Conservation (phyloP, 2,797 vertebrate genomes). For the Cyclopterus lumpus region DNA sequence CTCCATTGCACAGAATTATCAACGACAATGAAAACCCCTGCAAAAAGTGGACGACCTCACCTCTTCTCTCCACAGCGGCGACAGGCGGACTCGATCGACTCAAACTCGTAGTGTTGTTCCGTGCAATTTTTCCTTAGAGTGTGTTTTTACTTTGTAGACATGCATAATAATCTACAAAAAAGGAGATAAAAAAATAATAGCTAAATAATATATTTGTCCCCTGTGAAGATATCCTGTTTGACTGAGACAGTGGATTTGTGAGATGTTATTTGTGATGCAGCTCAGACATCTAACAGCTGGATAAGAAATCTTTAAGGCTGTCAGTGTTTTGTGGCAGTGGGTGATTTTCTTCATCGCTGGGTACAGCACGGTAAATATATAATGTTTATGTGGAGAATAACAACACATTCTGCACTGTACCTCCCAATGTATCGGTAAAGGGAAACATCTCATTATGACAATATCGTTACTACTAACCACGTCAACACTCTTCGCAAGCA, state of each 20-base stretch:
- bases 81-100: conserved; percentile 63
- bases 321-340: conserved; percentile 58
- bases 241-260: conserved; percentile 59
- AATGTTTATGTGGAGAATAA: conserved; percentile 71
- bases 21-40: conserved; percentile 65
- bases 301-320: conserved; percentile 57
- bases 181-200: conserved; percentile 60
- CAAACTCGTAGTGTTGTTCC: conserved; percentile 72
- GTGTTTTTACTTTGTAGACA: conserved; percentile 80
- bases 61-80: conserved; percentile 62
- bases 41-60: conserved; percentile 65
- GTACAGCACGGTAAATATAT: conserved; percentile 59
- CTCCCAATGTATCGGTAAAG: conserved; percentile 63
- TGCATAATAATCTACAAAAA: conserved; percentile 77
- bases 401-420: conserved; percentile 60
- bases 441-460: conserved; percentile 47
- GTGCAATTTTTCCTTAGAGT: conserved; percentile 76
- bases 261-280: conserved; percentile 72
- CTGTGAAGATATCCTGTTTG: conserved; percentile 78
- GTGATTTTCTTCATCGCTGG: conserved; percentile 68
- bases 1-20: conserved; percentile 73
- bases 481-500: conserved; percentile 38
- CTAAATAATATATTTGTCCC: conserved; percentile 74
- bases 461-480: conserved; percentile 38
- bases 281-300: conserved; percentile 61